phyloP scores from a whole-genome alignment of 2,113 vertebrate species.

The Carassius auratus region DNA sequence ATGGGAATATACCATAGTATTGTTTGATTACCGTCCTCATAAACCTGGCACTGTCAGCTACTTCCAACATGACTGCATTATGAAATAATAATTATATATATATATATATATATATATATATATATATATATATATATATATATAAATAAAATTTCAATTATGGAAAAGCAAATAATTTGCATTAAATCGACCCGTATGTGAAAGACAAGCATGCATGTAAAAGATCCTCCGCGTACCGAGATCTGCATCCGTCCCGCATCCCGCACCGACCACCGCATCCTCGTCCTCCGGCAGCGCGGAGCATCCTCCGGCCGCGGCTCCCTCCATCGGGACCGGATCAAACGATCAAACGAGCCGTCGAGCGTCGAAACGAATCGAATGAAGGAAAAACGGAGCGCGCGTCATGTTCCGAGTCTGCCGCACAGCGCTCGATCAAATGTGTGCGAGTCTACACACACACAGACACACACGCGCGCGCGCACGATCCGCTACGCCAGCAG shows the following conservation, averaged over 20 bases:
- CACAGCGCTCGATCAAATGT: too few species aligned
- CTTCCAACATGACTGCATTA: not conserved
- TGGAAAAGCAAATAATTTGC: not conserved
- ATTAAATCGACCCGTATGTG: not conserved
- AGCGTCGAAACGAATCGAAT: not conserved
- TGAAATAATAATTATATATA: not conserved
- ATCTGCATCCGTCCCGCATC: slow-evolving; percentile 41
- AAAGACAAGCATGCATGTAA: not conserved
- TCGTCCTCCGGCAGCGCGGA: slow-evolving; percentile 49
- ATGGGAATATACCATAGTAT: not conserved
- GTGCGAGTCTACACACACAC: too few species aligned
- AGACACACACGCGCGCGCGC: too few species aligned
- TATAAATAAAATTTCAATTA: not conserved
- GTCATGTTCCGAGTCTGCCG: not conserved
- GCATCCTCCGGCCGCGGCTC: slow-evolving; percentile 46
- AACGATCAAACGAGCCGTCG: not conserved
- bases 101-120: too few species aligned
- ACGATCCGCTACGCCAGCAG: too few species aligned
- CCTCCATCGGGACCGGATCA: slow-evolving; percentile 48
- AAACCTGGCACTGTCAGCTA: not conserved
- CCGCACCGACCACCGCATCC: slow-evolving; percentile 40
- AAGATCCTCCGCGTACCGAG: slow-evolving; percentile 13
- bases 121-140: too few species aligned
- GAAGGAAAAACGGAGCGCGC: not conserved
- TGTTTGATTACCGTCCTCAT: not conserved